Evolutionary conservation across 2,888 invertebrate genomes (phyloP), one percentile per base, ranked within the genome.

Genomic region (Trissolcus japonicus): DNA sequence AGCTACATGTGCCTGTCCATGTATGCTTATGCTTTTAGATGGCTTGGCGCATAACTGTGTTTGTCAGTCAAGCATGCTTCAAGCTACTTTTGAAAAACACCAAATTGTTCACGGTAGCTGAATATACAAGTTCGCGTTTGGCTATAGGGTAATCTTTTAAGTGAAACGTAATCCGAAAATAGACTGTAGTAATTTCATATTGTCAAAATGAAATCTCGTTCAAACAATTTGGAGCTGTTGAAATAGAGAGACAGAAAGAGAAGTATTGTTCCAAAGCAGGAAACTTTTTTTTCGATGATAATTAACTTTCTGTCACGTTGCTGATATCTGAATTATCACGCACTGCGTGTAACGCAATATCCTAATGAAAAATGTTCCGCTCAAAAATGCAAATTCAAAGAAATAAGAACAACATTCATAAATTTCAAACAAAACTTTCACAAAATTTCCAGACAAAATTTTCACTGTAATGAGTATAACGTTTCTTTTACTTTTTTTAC

Each of bases 21-120:
- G 53, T 61, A 71, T 76, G 66, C 57, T 76, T 57, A 66, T 66
- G 57, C 66, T 62, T 62, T 57, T 29, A 13, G 62, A 53, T 54
- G 71, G 66, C 62, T 76, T 71, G 57, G 66, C 71, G 62, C 66
- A 76, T 65, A 71, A 71, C 76, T 71, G 66, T 66, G 76, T 71
- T 76, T 62, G 66, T 71, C 76, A 57, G 76, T 66, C 46, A 17
- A 53, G 40, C 35, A 35, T 35, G 35, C 35, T 35, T 35, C 57
- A 67, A 71, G 66, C 62, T 66, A 71, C 65, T 76, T 69, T 65
- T 55, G 35, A 63, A 65, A 68, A 69, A 76, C 65, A 69, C 55
- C 53, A 57, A 35, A 35, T 48, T 71, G 57, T 48, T 56, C 40
- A 48, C 57, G 56, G 43, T 56, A 13, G 55, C 53, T 60, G 2